A percentile compares a stretch with the other conserved stretches of the same genome.
Evolutionary conservation across 2,888 invertebrate species (phyloP).

Genomic region (Ophion costatus): DNA sequence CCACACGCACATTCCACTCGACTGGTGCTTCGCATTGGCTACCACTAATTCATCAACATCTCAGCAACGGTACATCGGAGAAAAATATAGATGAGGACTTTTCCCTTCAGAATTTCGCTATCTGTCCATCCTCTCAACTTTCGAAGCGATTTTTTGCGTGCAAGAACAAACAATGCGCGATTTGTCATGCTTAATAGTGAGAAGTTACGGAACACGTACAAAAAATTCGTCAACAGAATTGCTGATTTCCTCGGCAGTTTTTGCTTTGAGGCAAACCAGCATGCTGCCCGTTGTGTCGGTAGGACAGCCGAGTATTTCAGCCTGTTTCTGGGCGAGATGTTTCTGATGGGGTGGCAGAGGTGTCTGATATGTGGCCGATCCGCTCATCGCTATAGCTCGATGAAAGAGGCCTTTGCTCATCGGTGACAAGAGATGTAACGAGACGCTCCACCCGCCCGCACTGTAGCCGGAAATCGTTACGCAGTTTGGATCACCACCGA

Average conservation of each 20-base stretch:
- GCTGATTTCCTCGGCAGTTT: slow-evolving; percentile 73
- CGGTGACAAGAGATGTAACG: slow-evolving; percentile 85
- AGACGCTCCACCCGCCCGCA: slow-evolving; percentile 82
- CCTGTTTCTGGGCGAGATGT: slow-evolving; percentile 87
- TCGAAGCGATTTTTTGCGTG: background rate
- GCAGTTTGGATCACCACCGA: slow-evolving; percentile 87
- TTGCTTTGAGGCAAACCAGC: slow-evolving; percentile 86
- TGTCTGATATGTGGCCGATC: slow-evolving; percentile 85
- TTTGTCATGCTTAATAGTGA: background rate
- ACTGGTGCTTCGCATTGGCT: too few species aligned
- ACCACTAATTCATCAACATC: too few species aligned
- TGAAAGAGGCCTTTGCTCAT: slow-evolving; percentile 89
- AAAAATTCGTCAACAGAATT: slow-evolving; percentile 64
- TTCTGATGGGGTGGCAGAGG: slow-evolving; percentile 85
- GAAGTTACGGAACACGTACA: slow-evolving; percentile 52
- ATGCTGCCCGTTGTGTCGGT: slow-evolving; percentile 84
- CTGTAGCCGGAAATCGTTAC: slow-evolving; percentile 87
- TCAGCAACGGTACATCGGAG: background rate
- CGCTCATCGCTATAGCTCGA: slow-evolving; percentile 89
- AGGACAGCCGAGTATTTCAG: slow-evolving; percentile 86
- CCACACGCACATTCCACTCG: too few species aligned
- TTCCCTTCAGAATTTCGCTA: background rate
- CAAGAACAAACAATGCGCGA: background rate
- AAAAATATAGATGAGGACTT: background rate
- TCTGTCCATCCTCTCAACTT: background rate